Evolutionary conservation across 1,140 invertebrate genomes (phyloP).

Genomic region (Drosophila rhopaloa): DNA sequence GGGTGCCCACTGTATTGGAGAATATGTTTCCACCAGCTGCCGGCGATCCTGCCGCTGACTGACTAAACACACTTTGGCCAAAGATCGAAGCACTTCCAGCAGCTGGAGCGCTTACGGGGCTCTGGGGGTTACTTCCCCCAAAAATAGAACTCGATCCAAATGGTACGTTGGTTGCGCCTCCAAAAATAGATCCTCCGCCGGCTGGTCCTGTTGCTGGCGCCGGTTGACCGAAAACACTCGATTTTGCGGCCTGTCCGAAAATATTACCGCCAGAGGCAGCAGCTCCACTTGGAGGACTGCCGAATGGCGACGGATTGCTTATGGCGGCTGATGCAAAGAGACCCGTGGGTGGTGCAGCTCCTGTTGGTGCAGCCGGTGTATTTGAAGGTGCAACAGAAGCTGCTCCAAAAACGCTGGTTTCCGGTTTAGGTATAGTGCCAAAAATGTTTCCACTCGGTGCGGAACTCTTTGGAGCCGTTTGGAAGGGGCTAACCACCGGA

Average conservation of each 20-base stretch:
- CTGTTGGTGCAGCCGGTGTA: conserved; percentile 19
- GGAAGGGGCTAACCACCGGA: conserved; percentile 32
- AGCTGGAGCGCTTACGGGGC: conserved; percentile 23
- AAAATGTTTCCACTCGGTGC: conserved; percentile 49
- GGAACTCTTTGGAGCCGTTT: conserved; percentile 11
- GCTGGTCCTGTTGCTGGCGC: conserved; percentile 6
- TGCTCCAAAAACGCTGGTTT: conserved; percentile 66
- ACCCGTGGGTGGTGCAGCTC: conserved; percentile 48
- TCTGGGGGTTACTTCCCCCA: conserved; percentile 47
- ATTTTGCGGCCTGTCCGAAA: conserved; percentile 56
- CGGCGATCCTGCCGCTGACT: conserved; percentile 37
- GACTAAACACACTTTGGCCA: conserved; percentile 66
- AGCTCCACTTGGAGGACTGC: conserved; percentile 27
- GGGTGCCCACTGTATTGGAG: conserved; percentile 31
- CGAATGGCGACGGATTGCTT: conserved; percentile 52
- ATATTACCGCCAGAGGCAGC: conserved; percentile 54
- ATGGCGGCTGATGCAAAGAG: conserved; percentile 64
- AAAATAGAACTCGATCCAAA: conserved; percentile 69
- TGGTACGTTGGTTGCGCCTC: conserved; percentile 36
- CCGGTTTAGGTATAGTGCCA: conserved; percentile 72
- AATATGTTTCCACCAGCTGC: conserved; percentile 60
- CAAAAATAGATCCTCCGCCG: conserved; percentile 71
- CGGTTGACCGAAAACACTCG: conserved; percentile 48
- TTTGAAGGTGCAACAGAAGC: background rate
- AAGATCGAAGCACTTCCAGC: conserved; percentile 60